These are phyloP conservation scores for Trogon surrucura DNA, from an alignment of 2,113 vertebrate genomes.

Conservation along the genomic window DNA sequence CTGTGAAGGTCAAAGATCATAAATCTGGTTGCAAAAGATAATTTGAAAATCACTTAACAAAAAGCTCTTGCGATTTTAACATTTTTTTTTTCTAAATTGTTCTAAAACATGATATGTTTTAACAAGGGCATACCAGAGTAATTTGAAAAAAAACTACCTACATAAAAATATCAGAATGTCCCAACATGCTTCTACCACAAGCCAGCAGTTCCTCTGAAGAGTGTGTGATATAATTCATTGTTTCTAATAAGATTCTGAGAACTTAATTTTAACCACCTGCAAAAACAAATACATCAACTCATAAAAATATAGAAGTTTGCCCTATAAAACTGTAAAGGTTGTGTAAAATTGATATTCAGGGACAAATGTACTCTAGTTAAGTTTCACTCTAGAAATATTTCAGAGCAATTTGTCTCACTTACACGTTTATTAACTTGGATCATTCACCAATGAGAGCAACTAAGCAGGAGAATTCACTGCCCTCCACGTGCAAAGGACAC, in stretches of 20 bases:
- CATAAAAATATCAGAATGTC: slow-evolving; percentile 30
- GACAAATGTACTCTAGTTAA: slow-evolving; percentile 23
- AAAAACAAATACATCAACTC: slow-evolving; percentile 61
- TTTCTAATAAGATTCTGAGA: slow-evolving; percentile 38
- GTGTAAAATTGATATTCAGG: slow-evolving; percentile 50
- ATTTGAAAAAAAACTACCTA: background rate
- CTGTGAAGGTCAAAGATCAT: slow-evolving; percentile 7
- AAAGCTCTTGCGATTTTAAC: background rate
- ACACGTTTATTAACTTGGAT: slow-evolving; percentile 17
- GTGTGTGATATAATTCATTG: slow-evolving; percentile 51
- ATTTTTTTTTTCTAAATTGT: background rate
- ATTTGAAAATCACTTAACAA: background rate
- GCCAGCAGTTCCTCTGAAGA: background rate
- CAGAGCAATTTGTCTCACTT: slow-evolving; percentile 63
- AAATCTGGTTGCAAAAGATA: background rate
- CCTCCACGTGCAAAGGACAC: background rate
- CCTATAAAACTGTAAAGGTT: slow-evolving; percentile 20
- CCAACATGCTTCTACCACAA: slow-evolving; percentile 9
- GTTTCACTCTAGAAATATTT: slow-evolving; percentile 62
- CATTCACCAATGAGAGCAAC: slow-evolving; percentile 24
- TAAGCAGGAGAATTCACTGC: slow-evolving; percentile 16
- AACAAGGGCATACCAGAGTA: background rate
- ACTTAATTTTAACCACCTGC: slow-evolving; percentile 54
- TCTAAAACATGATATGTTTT: background rate
- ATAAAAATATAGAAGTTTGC: slow-evolving; percentile 42